phyloP scores from a whole-genome alignment of 2,113 vertebrate genomes.

The Sceloporus tristichus region DNA sequence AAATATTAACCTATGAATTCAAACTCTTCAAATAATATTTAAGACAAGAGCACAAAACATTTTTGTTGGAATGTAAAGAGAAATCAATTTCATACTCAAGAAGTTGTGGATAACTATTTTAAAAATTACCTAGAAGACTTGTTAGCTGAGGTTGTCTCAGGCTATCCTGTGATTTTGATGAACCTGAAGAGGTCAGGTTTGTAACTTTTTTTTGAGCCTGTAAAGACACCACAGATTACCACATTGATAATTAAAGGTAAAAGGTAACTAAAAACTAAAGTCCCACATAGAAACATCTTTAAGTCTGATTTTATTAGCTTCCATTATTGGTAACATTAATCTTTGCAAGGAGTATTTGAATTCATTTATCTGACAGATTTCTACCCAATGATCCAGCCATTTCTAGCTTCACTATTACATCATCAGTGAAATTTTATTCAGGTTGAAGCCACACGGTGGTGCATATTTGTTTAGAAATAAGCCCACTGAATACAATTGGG shows the following conservation, averaged over 20 bases:
- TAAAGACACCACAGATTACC: conserved; percentile 44
- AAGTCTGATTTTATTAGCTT: conserved; percentile 1
- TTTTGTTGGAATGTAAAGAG: conserved; percentile 15
- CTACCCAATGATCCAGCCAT: neutral
- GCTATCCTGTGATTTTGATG: conserved; percentile 80
- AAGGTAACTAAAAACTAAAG: conserved; percentile 33
- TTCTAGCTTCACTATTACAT: neutral
- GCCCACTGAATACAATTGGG: neutral
- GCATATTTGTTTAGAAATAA: neutral
- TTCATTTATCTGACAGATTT: neutral
- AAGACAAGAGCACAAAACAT: neutral
- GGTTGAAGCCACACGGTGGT: neutral
- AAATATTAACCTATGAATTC: neutral
- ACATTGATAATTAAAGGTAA: conserved; percentile 36
- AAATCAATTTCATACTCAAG: neutral
- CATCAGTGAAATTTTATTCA: neutral
- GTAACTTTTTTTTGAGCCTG: conserved; percentile 79
- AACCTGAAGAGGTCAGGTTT: conserved; percentile 78
- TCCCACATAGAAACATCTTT: conserved; percentile 14
- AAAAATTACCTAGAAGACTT: conserved; percentile 81
- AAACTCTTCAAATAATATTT: neutral
- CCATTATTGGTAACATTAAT: neutral
- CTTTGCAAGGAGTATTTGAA: neutral
- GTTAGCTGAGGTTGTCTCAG: conserved; percentile 81
- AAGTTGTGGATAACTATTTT: conserved; percentile 48